A percentile compares a stretch with the other conserved stretches of the same genome.
Conservation (phyloP, 2,797 vertebrate species). For the Myoxocephalus aenaeus region DNA sequence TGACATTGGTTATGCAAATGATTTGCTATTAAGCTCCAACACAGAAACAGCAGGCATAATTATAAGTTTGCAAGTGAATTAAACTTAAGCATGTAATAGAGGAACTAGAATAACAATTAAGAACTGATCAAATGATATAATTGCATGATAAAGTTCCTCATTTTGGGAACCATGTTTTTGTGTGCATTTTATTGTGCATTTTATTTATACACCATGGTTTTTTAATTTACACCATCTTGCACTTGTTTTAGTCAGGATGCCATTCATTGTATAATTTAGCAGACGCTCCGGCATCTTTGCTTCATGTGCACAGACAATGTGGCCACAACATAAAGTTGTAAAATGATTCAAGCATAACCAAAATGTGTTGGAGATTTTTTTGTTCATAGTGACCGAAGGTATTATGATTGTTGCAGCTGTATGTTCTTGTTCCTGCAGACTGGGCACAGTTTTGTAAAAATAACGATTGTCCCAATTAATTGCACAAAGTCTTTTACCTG, state of each 20-base stretch:
- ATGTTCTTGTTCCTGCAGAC: no score
- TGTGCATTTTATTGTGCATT: background rate
- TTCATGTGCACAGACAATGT: background rate
- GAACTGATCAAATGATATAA: background rate
- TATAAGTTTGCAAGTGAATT: constrained; percentile 5
- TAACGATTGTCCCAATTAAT: background rate
- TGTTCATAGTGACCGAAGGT: no score
- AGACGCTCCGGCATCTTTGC: background rate
- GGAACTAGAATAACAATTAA: background rate
- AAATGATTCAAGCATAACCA: background rate
- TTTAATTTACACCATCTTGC: background rate
- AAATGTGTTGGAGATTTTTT: no score
- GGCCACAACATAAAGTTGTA: background rate
- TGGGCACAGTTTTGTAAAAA: background rate
- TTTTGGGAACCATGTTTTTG: constrained; percentile 10
- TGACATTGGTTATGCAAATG: constrained; percentile 4
- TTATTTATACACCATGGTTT: background rate
- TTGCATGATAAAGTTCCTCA: background rate
- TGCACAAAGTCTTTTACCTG: background rate
- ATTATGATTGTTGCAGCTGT: no score
- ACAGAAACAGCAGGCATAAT: background rate
- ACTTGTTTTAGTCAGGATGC: background rate
- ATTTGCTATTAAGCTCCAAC: background rate
- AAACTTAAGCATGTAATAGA: constrained; percentile 1
- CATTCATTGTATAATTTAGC: background rate